Percentiles rank a stretch among this genome's conserved stretches.
These are phyloP conservation scores for Etheostoma spectabile DNA, from an alignment of 2,113 vertebrate genomes.

Conservation along the genomic window DNA sequence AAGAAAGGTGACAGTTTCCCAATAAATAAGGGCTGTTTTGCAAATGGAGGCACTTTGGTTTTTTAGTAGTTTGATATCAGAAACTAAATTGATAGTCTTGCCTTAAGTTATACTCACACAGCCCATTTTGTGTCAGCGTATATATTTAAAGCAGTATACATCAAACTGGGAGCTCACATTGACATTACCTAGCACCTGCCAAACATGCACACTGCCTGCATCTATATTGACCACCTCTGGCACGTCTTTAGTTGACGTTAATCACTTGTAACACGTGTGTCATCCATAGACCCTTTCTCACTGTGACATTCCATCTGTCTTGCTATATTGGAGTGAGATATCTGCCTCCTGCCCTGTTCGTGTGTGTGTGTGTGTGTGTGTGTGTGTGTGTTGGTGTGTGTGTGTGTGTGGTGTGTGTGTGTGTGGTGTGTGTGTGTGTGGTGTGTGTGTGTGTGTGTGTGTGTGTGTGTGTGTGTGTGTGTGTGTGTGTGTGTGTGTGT, in stretches of 20 bases:
- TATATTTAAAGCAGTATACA: background rate
- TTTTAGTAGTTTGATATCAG: constrained; percentile 15
- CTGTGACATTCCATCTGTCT: constrained; percentile 76
- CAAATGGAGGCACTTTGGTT: constrained; percentile 15
- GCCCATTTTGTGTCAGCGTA: constrained; percentile 2
- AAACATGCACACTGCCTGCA: background rate
- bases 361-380: constrained; percentile 42
- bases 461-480: constrained; percentile 42
- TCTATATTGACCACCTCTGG: constrained; percentile 10
- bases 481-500: constrained; percentile 42
- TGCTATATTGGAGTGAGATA: constrained; percentile 71
- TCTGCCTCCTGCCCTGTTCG: constrained; percentile 71
- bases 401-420: constrained; percentile 44
- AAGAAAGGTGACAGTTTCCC: constrained; percentile 44
- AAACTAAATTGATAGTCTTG: constrained; percentile 13
- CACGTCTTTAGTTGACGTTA: constrained; percentile 33
- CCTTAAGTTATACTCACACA: constrained; percentile 1
- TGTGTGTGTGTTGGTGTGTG: constrained; percentile 47
- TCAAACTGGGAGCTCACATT: background rate
- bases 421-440: constrained; percentile 38
- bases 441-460: constrained; percentile 42
- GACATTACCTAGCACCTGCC: background rate
- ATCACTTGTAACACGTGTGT: constrained; percentile 39
- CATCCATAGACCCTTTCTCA: constrained; percentile 52
- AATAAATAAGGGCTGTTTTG: constrained; percentile 30